A percentile compares a stretch with the other conserved stretches of the same genome.
Evolutionary conservation across 1,140 invertebrate genomes (phyloP).

Genomic region (Spodoptera frugiperda): DNA sequence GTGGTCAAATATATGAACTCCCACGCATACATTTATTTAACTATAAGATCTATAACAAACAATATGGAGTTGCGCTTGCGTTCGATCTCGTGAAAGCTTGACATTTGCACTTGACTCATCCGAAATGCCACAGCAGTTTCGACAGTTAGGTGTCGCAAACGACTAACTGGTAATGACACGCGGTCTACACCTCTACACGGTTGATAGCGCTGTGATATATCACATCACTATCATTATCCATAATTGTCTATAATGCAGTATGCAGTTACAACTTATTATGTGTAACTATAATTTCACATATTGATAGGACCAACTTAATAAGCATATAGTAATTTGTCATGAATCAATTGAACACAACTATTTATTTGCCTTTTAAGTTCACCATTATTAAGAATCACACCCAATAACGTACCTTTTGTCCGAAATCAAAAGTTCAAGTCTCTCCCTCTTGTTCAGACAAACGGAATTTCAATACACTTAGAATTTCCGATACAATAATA

Average conservation of each 20-base stretch:
- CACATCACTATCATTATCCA: conserved; percentile 6
- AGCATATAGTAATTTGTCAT: no score
- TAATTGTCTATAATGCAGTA: not conserved
- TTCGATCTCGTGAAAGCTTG: conserved; percentile 60
- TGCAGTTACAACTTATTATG: not conserved
- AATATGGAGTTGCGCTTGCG: conserved; percentile 13
- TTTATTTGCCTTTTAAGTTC: no score
- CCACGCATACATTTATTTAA: not conserved
- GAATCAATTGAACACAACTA: no score
- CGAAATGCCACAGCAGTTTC: conserved; percentile 67
- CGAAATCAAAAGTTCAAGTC: no score
- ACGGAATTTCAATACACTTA: no score
- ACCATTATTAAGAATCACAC: no score
- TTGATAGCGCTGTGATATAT: conserved; percentile 12
- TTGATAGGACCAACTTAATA: no score
- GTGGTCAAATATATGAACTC: not conserved
- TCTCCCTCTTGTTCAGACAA: no score
- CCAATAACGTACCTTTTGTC: no score
- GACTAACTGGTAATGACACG: conserved; percentile 43
- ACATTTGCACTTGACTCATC: conserved; percentile 63
- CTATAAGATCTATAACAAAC: conserved; percentile 31
- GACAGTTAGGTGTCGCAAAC: conserved; percentile 48
- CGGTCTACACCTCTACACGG: conserved; percentile 15
- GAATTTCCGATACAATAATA: no score
- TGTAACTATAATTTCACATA: no score